Percentiles rank a stretch among this genome's conserved stretches.
These are phyloP conservation scores for Crossaster papposus DNA, from an alignment of 53 echinoderm and acorn worm genomes.

Conservation along the genomic window DNA sequence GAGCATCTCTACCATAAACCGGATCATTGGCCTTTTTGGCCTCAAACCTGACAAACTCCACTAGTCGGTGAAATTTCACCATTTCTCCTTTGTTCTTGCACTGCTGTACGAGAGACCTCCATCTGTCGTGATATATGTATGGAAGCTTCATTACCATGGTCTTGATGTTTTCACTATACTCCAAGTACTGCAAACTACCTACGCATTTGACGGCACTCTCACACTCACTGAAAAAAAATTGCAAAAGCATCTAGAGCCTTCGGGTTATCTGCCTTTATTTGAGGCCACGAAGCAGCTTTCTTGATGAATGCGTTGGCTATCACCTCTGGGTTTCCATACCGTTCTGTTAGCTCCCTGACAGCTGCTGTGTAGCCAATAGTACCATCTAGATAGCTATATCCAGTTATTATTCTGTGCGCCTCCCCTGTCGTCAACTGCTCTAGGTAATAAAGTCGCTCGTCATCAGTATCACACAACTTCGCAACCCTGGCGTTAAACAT, in stretches of 20 bases:
- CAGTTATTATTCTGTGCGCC: slow-evolving; percentile 55
- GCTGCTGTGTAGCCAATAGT: slow-evolving; percentile 61
- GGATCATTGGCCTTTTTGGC: slow-evolving; percentile 62
- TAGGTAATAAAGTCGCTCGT: slow-evolving; percentile 54
- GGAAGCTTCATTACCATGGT: slow-evolving; percentile 66
- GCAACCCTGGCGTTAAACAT: too few species aligned
- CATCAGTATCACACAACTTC: slow-evolving; percentile 29
- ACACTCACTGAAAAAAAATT: slow-evolving; percentile 66
- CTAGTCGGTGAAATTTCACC: slow-evolving; percentile 56
- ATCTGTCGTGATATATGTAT: slow-evolving; percentile 63
- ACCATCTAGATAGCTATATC: slow-evolving; percentile 58
- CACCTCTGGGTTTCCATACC: slow-evolving; percentile 63
- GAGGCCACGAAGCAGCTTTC: slow-evolving; percentile 56
- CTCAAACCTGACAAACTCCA: slow-evolving; percentile 60
- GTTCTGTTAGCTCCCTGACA: slow-evolving; percentile 48
- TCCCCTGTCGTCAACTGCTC: slow-evolving; percentile 41
- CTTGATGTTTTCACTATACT: slow-evolving; percentile 62
- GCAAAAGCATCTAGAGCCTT: slow-evolving; percentile 68
- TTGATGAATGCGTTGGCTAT: slow-evolving; percentile 56
- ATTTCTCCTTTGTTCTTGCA: slow-evolving; percentile 28
- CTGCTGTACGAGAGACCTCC: slow-evolving; percentile 63
- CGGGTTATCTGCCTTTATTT: slow-evolving; percentile 61
- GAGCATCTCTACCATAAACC: slow-evolving; percentile 58
- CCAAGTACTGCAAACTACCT: slow-evolving; percentile 59
- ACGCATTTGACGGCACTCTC: slow-evolving; percentile 62